phyloP scores from a whole-genome alignment of 1,140 invertebrate species.

The Drosophila bifasciata region DNA sequence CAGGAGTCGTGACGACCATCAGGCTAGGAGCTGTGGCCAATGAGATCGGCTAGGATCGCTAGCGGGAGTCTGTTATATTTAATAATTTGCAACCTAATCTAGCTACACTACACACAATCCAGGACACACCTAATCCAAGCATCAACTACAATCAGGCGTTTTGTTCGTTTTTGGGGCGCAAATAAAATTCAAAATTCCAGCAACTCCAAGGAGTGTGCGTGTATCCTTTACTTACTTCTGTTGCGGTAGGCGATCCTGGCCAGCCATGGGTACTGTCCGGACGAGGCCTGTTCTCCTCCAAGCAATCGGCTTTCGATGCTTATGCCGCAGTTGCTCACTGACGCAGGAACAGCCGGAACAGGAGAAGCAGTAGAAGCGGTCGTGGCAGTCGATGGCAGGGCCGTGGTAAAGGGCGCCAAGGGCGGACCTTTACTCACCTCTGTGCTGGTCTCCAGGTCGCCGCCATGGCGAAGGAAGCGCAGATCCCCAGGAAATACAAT shows the following conservation, averaged over 20 bases:
- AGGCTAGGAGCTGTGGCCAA: slow-evolving; percentile 46
- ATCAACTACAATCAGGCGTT: slow-evolving; percentile 3
- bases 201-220: background rate
- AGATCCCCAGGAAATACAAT: slow-evolving; percentile 70
- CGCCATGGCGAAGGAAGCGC: slow-evolving; percentile 47
- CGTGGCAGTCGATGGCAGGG: background rate
- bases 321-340: slow-evolving; percentile 84
- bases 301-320: slow-evolving; percentile 86
- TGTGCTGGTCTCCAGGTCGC: background rate
- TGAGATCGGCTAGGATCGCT: slow-evolving; percentile 43
- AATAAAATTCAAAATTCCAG: slow-evolving; percentile 23
- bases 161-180: slow-evolving; percentile 14
- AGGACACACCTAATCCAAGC: background rate
- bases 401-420: slow-evolving; percentile 26
- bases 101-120: background rate
- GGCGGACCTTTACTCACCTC: slow-evolving; percentile 16
- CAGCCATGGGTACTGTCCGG: slow-evolving; percentile 90
- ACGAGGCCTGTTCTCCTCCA: slow-evolving; percentile 86
- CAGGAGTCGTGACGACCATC: slow-evolving; percentile 51
- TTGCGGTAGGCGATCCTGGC: slow-evolving; percentile 87
- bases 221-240: slow-evolving; percentile 53
- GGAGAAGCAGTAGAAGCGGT: background rate
- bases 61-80: background rate
- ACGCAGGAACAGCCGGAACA: too few species aligned
- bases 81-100: background rate